These are phyloP conservation scores for Callorhinus ursinus DNA, from an alignment of 2,113 vertebrate genomes.

Conservation along the genomic window DNA sequence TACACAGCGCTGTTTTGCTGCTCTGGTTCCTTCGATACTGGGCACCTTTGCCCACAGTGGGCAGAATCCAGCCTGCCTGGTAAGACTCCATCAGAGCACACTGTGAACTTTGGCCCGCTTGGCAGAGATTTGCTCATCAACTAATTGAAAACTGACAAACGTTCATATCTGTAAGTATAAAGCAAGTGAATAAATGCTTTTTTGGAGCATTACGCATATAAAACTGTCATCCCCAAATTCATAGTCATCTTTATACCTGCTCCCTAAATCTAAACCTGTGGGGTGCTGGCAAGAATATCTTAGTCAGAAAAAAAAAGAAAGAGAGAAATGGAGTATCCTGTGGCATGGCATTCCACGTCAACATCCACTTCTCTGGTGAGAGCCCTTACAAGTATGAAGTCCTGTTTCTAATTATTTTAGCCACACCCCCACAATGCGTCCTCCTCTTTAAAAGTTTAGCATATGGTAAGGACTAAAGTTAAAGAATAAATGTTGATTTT, in stretches of 20 bases:
- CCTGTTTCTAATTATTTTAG: conserved; percentile 71
- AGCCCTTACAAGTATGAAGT: conserved; percentile 50
- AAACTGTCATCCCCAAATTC: conserved; percentile 29
- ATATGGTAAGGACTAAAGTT: conserved; percentile 58
- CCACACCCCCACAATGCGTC: not conserved
- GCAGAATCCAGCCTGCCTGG: not conserved
- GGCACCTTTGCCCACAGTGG: not conserved
- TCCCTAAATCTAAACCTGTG: conserved; percentile 11
- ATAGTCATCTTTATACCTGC: conserved; percentile 49
- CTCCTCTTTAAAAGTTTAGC: conserved; percentile 66
- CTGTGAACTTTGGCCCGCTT: conserved; percentile 43
- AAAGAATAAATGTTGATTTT: conserved; percentile 69
- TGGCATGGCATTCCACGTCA: conserved; percentile 46
- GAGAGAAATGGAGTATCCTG: not conserved
- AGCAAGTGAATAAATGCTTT: conserved; percentile 53
- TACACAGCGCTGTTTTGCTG: not conserved
- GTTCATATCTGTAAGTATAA: not conserved
- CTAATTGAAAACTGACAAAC: conserved; percentile 60
- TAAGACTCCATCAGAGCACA: not conserved
- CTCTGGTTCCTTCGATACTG: not conserved
- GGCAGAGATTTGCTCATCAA: not conserved
- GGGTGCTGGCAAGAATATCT: not conserved
- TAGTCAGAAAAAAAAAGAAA: not conserved
- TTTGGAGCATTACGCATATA: not conserved
- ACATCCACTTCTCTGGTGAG: conserved; percentile 48